Evolutionary conservation across 2,888 invertebrate genomes (phyloP).

Genomic region (Pomacea canaliculata): DNA sequence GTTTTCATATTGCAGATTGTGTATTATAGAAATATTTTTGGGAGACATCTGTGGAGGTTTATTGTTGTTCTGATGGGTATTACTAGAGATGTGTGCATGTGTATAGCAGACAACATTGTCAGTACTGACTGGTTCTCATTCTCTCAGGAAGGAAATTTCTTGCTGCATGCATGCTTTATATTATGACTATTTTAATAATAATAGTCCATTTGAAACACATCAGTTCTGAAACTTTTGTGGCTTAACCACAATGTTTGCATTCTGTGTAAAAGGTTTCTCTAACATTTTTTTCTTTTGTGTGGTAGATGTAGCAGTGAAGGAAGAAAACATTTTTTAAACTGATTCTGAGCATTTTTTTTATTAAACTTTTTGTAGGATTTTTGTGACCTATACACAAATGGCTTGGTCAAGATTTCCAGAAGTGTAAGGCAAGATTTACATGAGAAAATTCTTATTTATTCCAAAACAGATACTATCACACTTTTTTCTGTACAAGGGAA

Average conservation of each 20-base stretch:
- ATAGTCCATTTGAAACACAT: not conserved
- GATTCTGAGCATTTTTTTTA: no score
- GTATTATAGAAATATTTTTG: slow-evolving; percentile 1
- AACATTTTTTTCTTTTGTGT: no score
- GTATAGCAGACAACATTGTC: not conserved
- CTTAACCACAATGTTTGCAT: no score
- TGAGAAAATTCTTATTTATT: not conserved
- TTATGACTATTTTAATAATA: not conserved
- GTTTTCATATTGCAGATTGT: not conserved
- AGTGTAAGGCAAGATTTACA: no score
- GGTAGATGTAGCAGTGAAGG: no score
- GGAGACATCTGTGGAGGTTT: no score
- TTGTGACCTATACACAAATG: no score
- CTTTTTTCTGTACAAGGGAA: not conserved
- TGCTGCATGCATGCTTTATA: not conserved
- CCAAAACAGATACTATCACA: not conserved
- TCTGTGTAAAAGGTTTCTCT: no score
- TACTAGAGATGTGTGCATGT: not conserved
- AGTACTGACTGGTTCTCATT: not conserved
- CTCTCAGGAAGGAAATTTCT: not conserved
- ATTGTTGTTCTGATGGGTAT: no score
- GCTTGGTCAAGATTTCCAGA: no score
- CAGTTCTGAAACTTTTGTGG: not conserved
- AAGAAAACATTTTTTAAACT: no score
- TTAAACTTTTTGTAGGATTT: no score